These are phyloP conservation scores for Brachionus paranguensis DNA, from an alignment of 1,140 invertebrate species.

Conservation along the genomic window DNA sequence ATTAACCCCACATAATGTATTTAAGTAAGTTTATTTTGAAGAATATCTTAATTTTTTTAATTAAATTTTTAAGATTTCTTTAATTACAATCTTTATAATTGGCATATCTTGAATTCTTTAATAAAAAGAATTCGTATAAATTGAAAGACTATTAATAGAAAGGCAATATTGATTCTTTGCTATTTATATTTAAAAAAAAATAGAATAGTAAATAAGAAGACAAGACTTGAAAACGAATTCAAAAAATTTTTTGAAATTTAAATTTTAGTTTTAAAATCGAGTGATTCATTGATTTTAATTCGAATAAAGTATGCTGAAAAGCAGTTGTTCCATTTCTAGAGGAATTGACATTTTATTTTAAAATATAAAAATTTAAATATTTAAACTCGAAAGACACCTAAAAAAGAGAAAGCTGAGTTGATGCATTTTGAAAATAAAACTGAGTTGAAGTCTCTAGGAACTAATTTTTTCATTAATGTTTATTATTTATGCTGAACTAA, in stretches of 20 bases:
- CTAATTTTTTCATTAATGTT: background rate
- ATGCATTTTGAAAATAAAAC: background rate
- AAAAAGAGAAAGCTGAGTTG: too few species aligned
- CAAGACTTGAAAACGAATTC: background rate
- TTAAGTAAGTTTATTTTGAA: background rate
- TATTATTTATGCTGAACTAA: background rate
- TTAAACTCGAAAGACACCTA: too few species aligned
- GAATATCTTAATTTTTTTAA: constrained; percentile 1
- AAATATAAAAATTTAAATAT: too few species aligned
- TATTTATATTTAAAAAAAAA: background rate
- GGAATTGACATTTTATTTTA: too few species aligned
- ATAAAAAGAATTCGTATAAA: background rate
- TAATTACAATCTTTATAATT: background rate
- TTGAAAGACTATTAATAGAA: background rate
- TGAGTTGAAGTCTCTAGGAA: background rate
- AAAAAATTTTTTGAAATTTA: background rate
- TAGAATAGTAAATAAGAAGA: background rate
- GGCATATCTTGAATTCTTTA: background rate
- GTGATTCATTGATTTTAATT: too few species aligned
- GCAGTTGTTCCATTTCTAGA: too few species aligned
- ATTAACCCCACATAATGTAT: background rate
- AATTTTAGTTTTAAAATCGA: too few species aligned
- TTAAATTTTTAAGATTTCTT: background rate
- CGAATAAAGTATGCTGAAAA: too few species aligned
- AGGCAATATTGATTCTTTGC: background rate